A percentile compares a stretch with the other conserved stretches of the same genome.
phyloP scores from a whole-genome alignment of 2,888 invertebrate species.

The Drosophila siamana region DNA sequence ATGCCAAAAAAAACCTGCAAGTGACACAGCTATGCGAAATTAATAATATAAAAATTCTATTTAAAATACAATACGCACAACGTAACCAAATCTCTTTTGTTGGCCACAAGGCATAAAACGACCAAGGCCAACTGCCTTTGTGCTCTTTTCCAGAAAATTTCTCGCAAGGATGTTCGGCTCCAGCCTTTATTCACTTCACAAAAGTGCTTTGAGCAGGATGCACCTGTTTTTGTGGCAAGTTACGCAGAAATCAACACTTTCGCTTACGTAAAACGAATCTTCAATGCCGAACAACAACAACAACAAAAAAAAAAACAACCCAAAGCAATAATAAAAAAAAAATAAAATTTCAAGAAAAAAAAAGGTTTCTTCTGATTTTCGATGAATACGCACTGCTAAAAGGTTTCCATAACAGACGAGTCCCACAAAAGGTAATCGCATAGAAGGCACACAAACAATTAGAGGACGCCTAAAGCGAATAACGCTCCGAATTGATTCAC shows the following conservation, averaged over 20 bases:
- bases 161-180: slow-evolving; percentile 27
- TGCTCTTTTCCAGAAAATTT: slow-evolving; percentile 27
- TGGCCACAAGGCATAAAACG: background rate
- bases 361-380: slow-evolving; percentile 28
- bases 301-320: slow-evolving; percentile 19
- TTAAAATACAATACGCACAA: background rate
- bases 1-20: too few relatives aligned
- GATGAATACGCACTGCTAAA: slow-evolving; percentile 42
- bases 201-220: slow-evolving; percentile 60
- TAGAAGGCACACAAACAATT: slow-evolving; percentile 38
- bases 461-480: slow-evolving; percentile 37
- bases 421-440: slow-evolving; percentile 12
- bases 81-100: background rate
- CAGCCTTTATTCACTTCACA: slow-evolving; percentile 6
- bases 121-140: slow-evolving; percentile 44
- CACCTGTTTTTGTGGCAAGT: slow-evolving; percentile 64
- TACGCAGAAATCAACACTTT: slow-evolving; percentile 78
- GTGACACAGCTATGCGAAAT: background rate
- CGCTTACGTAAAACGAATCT: slow-evolving; percentile 60
- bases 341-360: too few relatives aligned
- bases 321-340: too few relatives aligned
- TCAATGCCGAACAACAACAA: too few relatives aligned
- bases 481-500: slow-evolving; percentile 56
- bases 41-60: too few relatives aligned
- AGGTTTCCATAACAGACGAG: slow-evolving; percentile 38